Evolutionary conservation across 2,888 invertebrate genomes (phyloP), one percentile per base, ranked within the genome.

Genomic region (Yponomeuta cagnagella): DNA sequence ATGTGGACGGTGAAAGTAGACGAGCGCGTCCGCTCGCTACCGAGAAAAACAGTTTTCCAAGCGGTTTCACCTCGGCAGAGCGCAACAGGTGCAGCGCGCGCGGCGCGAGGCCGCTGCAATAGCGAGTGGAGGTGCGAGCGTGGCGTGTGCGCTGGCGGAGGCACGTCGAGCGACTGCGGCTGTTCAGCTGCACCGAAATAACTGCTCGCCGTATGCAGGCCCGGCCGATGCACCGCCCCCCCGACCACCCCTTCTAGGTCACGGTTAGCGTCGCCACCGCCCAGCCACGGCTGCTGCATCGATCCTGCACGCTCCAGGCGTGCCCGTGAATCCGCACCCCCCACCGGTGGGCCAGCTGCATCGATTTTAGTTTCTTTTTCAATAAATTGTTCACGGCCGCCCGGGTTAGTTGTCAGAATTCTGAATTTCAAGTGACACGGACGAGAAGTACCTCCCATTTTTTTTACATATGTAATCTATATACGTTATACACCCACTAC

Each of bases 171-270:
- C 85, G 86, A 90, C 89, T 89, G 89, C 80, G 88, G 79, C 78
- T 75, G 74, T 73, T 5, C 79, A 82, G 87, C 84, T 92, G 91
- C 92, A 92, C 90, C 87, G 88, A 92, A 92, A 91, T 92, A 92
- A 88, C 89, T 89, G 90, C 89, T 89, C 85, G 79, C 70, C 90
- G 69, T 58, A 68, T 68, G 90, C 89, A 90, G 83, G 52, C 89
- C 90, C 80, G 89, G 90, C 87, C 86, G 88, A 85, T 90, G 90
- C 90, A 90, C 91, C 76, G 88, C 90, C 82, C 89, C 89, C 83
- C 84, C 83, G 83, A 83, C 78, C 78, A 81, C 78, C 67, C 10
- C 37, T n/a, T 37, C 37, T 31, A 77, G 79, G 79, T 66, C 69
- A 70, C 74, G 77, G 76, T 80, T 78, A 77, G 79, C 77, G 79